These are phyloP conservation scores for Lagria hirta DNA, from an alignment of 2,888 invertebrate species.

Conservation along the genomic window DNA sequence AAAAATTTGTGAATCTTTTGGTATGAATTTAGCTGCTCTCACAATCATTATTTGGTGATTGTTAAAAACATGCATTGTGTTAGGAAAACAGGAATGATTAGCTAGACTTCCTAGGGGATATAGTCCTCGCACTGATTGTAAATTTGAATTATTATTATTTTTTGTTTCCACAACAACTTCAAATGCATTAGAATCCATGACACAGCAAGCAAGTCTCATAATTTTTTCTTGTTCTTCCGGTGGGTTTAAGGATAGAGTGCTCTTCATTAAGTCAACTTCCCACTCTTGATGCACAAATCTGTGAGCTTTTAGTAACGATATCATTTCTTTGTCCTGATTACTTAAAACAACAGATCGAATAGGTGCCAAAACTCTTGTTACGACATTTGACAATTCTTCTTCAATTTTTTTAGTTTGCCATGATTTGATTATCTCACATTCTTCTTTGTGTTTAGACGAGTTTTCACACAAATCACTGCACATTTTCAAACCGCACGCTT, in stretches of 20 bases:
- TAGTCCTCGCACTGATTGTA: slow-evolving; percentile 59
- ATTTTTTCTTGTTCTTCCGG: slow-evolving; percentile 59
- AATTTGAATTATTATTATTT: slow-evolving; percentile 53
- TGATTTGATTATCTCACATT: slow-evolving; percentile 64
- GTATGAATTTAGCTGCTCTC: slow-evolving; percentile 62
- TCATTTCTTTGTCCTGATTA: slow-evolving; percentile 56
- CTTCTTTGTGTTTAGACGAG: slow-evolving; percentile 60
- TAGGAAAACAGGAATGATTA: slow-evolving; percentile 71
- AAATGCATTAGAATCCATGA: slow-evolving; percentile 70
- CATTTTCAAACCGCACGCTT: slow-evolving; percentile 68
- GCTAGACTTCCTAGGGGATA: slow-evolving; percentile 68
- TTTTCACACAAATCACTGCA: slow-evolving; percentile 68
- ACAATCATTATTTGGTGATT: slow-evolving; percentile 61
- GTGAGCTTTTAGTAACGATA: slow-evolving; percentile 59
- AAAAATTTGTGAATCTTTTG: slow-evolving; percentile 64
- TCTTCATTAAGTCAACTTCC: slow-evolving; percentile 61
- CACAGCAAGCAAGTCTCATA: slow-evolving; percentile 62
- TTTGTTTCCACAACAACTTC: slow-evolving; percentile 58
- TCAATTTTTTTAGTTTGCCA: slow-evolving; percentile 57
- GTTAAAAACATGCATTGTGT: slow-evolving; percentile 66
- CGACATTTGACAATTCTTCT: slow-evolving; percentile 32
- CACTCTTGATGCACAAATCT: slow-evolving; percentile 57
- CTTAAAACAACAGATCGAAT: slow-evolving; percentile 53
- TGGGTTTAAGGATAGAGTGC: slow-evolving; percentile 56
- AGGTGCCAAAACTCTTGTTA: slow-evolving; percentile 53